Conservation (phyloP, 2,888 invertebrate species). For the Azorinus chamasolen region DNA sequence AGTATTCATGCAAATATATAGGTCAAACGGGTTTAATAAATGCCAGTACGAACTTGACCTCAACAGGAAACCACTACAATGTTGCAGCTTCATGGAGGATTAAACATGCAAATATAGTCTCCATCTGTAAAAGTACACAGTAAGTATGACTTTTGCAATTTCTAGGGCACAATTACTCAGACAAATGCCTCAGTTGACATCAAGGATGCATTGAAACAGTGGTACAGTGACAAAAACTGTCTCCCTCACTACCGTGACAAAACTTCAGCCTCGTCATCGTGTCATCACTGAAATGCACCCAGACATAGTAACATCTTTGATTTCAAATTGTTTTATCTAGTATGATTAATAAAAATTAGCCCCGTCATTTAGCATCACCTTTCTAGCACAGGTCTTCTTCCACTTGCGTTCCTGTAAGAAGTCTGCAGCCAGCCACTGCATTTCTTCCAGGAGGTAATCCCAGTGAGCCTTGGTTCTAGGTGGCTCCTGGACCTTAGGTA, state of each 20-base stretch:
- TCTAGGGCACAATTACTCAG: not conserved
- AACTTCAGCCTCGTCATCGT: constrained; percentile 36
- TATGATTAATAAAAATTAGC: not conserved
- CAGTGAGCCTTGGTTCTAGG: constrained; percentile 97
- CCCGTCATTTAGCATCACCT: too few relatives aligned
- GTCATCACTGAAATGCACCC: constrained; percentile 24
- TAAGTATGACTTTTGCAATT: too few relatives aligned
- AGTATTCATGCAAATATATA: too few relatives aligned
- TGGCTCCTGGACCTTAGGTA: constrained; percentile 92
- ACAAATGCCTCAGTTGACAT: constrained; percentile 23
- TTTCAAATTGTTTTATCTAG: not conserved
- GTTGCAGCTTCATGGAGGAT: too few relatives aligned
- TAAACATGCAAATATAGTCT: too few relatives aligned
- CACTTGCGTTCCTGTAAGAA: constrained; percentile 99
- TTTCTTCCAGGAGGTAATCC: constrained; percentile 99
- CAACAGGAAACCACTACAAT: too few relatives aligned
- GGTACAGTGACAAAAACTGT: constrained; percentile 33
- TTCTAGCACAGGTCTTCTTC: constrained; percentile 98
- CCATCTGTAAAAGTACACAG: too few relatives aligned
- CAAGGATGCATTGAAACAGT: constrained; percentile 3
- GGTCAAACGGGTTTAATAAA: too few relatives aligned
- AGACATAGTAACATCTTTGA: too few relatives aligned
- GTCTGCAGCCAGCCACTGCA: constrained; percentile 99
- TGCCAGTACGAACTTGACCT: too few relatives aligned
- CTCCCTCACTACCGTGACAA: not conserved